Evolutionary conservation across 2,113 vertebrate genomes (phyloP).

Genomic region (Bos javanicus): DNA sequence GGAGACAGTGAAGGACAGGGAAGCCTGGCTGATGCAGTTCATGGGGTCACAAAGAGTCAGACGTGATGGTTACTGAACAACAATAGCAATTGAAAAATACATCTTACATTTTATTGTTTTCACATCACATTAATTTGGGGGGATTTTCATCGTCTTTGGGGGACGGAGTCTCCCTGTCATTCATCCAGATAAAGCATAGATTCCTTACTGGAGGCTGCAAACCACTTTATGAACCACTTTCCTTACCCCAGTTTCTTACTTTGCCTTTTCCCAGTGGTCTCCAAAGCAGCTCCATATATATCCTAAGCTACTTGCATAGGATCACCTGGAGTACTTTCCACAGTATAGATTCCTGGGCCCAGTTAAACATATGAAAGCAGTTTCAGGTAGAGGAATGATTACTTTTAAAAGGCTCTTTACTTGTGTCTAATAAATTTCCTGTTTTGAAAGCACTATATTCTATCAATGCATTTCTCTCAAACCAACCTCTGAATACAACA

Average conservation of each 20-base stretch:
- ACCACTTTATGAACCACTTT: neutral
- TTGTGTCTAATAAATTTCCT: neutral
- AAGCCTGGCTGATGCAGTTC: neutral
- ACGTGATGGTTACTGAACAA: neutral
- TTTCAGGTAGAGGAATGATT: neutral
- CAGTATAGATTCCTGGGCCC: neutral
- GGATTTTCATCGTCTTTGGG: neutral
- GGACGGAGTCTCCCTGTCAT: too few relatives aligned
- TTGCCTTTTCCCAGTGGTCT: neutral
- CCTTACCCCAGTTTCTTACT: neutral
- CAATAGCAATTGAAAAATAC: neutral
- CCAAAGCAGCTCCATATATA: too few relatives aligned
- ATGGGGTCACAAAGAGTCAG: neutral
- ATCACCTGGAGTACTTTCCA: neutral
- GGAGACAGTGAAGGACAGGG: neutral
- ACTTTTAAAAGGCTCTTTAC: neutral
- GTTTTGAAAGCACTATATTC: neutral
- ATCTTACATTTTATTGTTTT: neutral
- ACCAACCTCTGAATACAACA: neutral
- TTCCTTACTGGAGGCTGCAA: neutral
- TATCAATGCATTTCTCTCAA: neutral
- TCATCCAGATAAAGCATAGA: neutral
- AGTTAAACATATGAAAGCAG: neutral
- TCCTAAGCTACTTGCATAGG: neutral
- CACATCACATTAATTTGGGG: neutral